These are phyloP conservation scores for Sphaerophoria rueppellii DNA, from an alignment of 2,888 invertebrate species.

Conservation along the genomic window DNA sequence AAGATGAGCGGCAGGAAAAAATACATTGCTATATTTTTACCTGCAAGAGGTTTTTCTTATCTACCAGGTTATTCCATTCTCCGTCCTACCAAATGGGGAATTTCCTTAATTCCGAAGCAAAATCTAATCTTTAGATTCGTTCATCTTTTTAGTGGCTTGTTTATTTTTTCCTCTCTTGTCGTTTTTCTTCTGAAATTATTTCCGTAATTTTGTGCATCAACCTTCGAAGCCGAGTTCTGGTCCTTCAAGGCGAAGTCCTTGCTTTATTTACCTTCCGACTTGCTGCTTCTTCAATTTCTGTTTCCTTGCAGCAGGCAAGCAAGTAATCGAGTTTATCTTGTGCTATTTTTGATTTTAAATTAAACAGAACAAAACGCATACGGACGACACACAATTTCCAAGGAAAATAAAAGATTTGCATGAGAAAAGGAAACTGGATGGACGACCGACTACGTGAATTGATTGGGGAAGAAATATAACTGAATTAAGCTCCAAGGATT, in stretches of 20 bases:
- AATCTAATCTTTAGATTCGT: slow-evolving; percentile 70
- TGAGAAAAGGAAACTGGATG: slow-evolving; percentile 26
- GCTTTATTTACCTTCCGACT: slow-evolving; percentile 4
- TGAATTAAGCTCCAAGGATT: slow-evolving; percentile 35
- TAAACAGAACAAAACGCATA: slow-evolving; percentile 38
- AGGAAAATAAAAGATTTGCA: slow-evolving; percentile 36
- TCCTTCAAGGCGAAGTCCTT: slow-evolving; percentile 19
- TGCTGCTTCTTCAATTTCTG: slow-evolving; percentile 28
- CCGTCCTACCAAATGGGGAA: slow-evolving; percentile 64
- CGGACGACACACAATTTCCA: slow-evolving; percentile 10
- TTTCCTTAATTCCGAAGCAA: slow-evolving; percentile 66
- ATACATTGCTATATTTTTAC: background rate
- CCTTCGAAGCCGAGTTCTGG: slow-evolving; percentile 2
- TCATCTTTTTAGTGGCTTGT: slow-evolving; percentile 30
- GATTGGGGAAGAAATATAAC: slow-evolving; percentile 35
- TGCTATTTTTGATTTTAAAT: slow-evolving; percentile 45
- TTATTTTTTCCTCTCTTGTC: too few species aligned
- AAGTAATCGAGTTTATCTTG: slow-evolving; percentile 27
- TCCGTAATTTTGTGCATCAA: slow-evolving; percentile 64
- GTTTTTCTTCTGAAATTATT: slow-evolving; percentile 53
- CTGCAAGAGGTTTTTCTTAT: slow-evolving; percentile 38
- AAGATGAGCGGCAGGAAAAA: slow-evolving; percentile 27
- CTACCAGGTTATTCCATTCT: slow-evolving; percentile 63
- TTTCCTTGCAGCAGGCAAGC: background rate
- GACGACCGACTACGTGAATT: slow-evolving; percentile 3